Base-by-base conservation (phyloP, 2,888 invertebrate species). In the Carcina quercana region DNA sequence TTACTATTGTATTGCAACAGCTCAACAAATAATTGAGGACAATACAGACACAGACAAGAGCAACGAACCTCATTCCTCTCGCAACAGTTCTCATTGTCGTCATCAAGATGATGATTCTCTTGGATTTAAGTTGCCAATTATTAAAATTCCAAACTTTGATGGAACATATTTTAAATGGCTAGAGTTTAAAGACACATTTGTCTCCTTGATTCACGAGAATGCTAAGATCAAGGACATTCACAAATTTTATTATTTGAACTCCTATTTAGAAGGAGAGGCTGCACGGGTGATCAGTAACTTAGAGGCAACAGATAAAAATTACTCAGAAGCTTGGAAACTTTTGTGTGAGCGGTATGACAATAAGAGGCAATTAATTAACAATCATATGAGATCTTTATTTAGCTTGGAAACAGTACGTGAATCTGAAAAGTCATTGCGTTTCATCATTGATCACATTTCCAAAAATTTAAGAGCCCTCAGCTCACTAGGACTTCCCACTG, bases 301-400 rank as follows among this genome's bases (percentile, higher is more conserved):
- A 3, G 28, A 27, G 2, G 37, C 37, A 4, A 35, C 34, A 1
- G n/a, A 24, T 1, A 28, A 21, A 10, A 37, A 39, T 22, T 42
- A 31, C 28, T 6, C 15, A n/a, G 27, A 30, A 3, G 40, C 35
- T 8, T 40, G 37, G 37, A 12, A 28, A 12, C 13, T 38, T 2
- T 33, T 42, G 19, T 39, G 42, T 19, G 33, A 39, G 3, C 24
- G 38, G 2, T 42, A 25, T 24, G 19, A 35, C n/a, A 41, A 41
- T 15, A 41, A 35, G 7, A 14, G 35, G 11, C 34, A 34, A 7
- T 21, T 37, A 8, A 29, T 42, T 2, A 37, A 42, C 25, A 29
- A 42, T 13, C 42, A 40, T 24, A 13, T 42, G 3, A 37, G 35
- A 15, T 28, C 24, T 25, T 37, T 43, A 21, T 37, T 41, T 27